Percentiles rank a stretch among this genome's conserved stretches.
Evolutionary conservation across 2,888 invertebrate species (phyloP).

Genomic region (Pristionchus exspectatus): DNA sequence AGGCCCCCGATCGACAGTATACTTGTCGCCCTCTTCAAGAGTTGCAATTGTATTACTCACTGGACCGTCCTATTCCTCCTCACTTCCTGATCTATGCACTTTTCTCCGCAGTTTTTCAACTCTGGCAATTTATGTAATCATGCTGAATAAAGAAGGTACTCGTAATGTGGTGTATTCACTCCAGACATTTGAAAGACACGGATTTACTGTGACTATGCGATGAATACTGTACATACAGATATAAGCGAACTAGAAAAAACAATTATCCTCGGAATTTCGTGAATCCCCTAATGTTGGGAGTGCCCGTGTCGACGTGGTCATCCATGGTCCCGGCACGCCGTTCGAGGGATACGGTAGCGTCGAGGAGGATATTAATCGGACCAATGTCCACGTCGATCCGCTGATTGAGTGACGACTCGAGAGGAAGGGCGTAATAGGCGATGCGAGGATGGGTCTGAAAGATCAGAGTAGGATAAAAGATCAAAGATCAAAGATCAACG

Average conservation of each 20-base stretch:
- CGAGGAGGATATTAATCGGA: constrained; percentile 38
- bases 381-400: neutral
- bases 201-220: neutral
- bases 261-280: neutral
- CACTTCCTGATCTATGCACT: constrained; percentile 41
- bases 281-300: neutral
- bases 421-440: constrained; percentile 25
- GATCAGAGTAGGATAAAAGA: too few species aligned
- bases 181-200: neutral
- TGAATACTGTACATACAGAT: neutral
- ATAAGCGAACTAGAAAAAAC: neutral
- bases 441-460: constrained; percentile 24
- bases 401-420: neutral
- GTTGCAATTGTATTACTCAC: constrained; percentile 25
- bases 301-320: constrained; percentile 5
- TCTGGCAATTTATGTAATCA: constrained; percentile 20
- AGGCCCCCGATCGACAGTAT: constrained; percentile 12
- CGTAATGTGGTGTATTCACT: neutral
- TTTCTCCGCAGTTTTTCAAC: constrained; percentile 34
- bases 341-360: constrained; percentile 31
- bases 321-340: constrained; percentile 39
- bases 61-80: neutral
- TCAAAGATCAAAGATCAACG: constrained; percentile 2
- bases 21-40: neutral
- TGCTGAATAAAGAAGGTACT: constrained; percentile 46